A percentile compares a stretch with the other conserved stretches of the same genome.
phyloP scores from a whole-genome alignment of 2,113 vertebrate species.

The Channa maculata region DNA sequence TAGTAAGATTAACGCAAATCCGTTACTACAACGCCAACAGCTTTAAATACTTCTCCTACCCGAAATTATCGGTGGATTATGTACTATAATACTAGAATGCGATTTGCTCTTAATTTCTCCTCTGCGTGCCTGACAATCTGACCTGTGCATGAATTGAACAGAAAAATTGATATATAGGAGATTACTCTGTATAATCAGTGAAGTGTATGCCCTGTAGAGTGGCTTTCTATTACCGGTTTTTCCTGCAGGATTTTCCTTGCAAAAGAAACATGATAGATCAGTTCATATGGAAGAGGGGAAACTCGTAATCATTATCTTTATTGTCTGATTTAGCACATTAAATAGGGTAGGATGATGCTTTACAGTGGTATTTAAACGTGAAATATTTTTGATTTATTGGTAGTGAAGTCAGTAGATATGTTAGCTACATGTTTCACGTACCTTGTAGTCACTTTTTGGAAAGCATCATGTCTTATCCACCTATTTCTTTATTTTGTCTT shows the following conservation, averaged over 20 bases:
- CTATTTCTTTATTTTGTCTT: slow-evolving; percentile 58
- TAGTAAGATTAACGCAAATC: slow-evolving; percentile 52
- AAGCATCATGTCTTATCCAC: slow-evolving; percentile 8
- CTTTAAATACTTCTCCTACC: slow-evolving; percentile 43
- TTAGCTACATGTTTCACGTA: slow-evolving; percentile 12
- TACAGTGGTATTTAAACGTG: slow-evolving; percentile 1
- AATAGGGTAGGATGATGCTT: background rate
- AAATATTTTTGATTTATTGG: background rate
- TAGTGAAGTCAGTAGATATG: slow-evolving; percentile 6
- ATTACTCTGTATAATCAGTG: slow-evolving; percentile 30
- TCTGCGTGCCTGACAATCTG: slow-evolving; percentile 57
- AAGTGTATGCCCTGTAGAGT: slow-evolving; percentile 11
- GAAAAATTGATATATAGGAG: slow-evolving; percentile 41
- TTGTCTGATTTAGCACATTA: background rate
- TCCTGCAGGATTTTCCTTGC: background rate
- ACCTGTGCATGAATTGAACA: slow-evolving; percentile 30
- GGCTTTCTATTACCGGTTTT: slow-evolving; percentile 5
- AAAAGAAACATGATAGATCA: slow-evolving; percentile 5
- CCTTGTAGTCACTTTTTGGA: slow-evolving; percentile 11
- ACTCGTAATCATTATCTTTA: background rate
- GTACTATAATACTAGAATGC: slow-evolving; percentile 55
- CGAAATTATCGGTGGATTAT: slow-evolving; percentile 66
- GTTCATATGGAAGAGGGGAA: slow-evolving; percentile 3
- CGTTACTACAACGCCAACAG: slow-evolving; percentile 32
- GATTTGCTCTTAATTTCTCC: slow-evolving; percentile 68